Percentiles rank a stretch among this genome's conserved stretches.
These are phyloP conservation scores for Apodemia mormo DNA, from an alignment of 2,888 invertebrate genomes.

Conservation along the genomic window DNA sequence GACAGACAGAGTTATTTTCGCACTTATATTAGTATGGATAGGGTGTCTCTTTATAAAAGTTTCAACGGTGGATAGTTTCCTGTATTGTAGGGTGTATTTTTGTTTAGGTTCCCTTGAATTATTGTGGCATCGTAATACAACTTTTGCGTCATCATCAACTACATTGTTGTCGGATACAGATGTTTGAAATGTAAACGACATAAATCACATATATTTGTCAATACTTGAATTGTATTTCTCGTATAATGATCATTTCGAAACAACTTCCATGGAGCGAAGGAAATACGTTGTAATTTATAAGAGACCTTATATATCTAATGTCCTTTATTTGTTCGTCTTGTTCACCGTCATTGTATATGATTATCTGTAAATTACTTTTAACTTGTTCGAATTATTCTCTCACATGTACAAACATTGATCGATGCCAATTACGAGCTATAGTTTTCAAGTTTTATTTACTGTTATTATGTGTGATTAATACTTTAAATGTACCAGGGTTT, in stretches of 20 bases:
- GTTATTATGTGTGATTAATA: too few relatives aligned
- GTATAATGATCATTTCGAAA: constrained; percentile 51
- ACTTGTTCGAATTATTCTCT: constrained; percentile 3
- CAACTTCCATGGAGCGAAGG: constrained; percentile 49
- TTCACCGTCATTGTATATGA: constrained; percentile 23
- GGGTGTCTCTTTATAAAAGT: too few relatives aligned
- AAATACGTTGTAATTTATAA: constrained; percentile 62
- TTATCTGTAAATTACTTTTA: constrained; percentile 1
- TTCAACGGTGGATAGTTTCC: too few relatives aligned
- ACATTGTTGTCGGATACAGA: constrained; percentile 16
- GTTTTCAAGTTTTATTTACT: neutral
- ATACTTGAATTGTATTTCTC: constrained; percentile 25
- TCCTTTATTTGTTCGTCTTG: constrained; percentile 53
- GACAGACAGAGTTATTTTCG: too few relatives aligned
- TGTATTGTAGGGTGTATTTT: neutral
- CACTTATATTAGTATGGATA: too few relatives aligned
- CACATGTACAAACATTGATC: neutral
- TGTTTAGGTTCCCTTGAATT: neutral
- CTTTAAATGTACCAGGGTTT: too few relatives aligned
- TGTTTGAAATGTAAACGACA: constrained; percentile 15
- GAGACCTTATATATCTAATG: constrained; percentile 60
- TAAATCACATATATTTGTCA: constrained; percentile 28
- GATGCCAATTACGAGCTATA: neutral
- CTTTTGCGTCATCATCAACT: neutral
- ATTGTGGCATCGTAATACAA: neutral